These are phyloP conservation scores for Mormyrus hasselquistii DNA, from an alignment of 2,797 vertebrate species.

Conservation along the genomic window DNA sequence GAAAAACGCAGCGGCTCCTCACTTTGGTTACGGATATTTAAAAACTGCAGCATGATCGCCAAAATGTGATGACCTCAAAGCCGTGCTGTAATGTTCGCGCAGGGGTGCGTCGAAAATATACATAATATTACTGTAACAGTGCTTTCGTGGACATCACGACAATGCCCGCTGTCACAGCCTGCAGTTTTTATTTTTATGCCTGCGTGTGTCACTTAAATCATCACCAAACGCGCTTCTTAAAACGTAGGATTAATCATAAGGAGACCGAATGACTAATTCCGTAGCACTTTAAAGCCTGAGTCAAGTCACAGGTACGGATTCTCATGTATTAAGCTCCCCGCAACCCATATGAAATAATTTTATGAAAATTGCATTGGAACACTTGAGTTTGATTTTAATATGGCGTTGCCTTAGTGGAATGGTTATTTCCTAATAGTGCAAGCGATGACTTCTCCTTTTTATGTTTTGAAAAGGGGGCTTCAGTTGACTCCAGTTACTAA, in stretches of 20 bases:
- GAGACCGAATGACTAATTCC: background rate
- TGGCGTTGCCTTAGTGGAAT: slow-evolving; percentile 3
- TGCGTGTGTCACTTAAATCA: background rate
- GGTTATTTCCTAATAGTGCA: background rate
- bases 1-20: background rate
- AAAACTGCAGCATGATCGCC: slow-evolving; percentile 1
- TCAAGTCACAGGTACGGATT: background rate
- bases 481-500: background rate
- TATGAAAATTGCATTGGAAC: background rate
- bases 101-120: background rate
- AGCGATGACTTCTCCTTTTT: slow-evolving; percentile 8
- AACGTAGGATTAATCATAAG: background rate
- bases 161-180: background rate
- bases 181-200: background rate
- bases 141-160: background rate
- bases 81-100: background rate
- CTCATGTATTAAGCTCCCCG: background rate
- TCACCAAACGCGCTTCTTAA: background rate
- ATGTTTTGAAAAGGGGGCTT: background rate
- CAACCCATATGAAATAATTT: background rate
- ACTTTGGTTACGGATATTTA: slow-evolving; percentile 1
- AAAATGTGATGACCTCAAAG: slow-evolving; percentile 13
- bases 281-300: background rate
- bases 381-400: background rate
- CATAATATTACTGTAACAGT: background rate